Evolutionary conservation across 2,113 vertebrate species (phyloP), one percentile per base, ranked within the genome.

Genomic region (Ceyx cyanopectus): DNA sequence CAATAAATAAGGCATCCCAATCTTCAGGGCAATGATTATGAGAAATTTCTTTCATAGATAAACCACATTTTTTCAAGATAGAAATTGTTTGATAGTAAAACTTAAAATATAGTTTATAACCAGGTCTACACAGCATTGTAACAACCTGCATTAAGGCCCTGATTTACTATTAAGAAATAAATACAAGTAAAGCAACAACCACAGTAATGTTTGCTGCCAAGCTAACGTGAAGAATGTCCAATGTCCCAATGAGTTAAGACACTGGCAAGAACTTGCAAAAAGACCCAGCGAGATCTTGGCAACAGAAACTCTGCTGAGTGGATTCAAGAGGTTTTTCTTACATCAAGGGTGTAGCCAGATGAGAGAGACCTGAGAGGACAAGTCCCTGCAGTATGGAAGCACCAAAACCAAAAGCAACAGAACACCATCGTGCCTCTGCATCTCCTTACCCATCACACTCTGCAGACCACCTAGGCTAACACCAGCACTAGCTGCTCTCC

Each of bases 381-480:
- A 41, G 24, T 23, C 70, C 65, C 63, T 15, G 48, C 27, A 68
- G 37, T 23, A 32, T 60, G 53, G 37, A 37, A 37, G 37, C 37
- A 37, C 10, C 37, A 37, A 37, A 37, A 37, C 37, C 37, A 37
- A 37, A 37, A 37, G 37, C 74, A 81, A 72, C 13, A 13, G 12
- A 61, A 3, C 3, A 12, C 21, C 57, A 77, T 8, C 20, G 48
- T 5, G 9, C 4, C 19, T 43, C 48, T 41, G 37, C 8, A 73
- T 3, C 9, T 20, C 10, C 32, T 60, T 0, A 0, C 3, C 32
- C 26, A 26, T 12, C 61, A 43, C 45, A 72, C 54, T 18, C 3
- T 13, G 10, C 61, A 63, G 37, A 8, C 40, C 26, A 48, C 26
- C 12, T 12, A 53, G 5, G 41, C 14, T n/a, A 30, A 51, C 1